Conservation (phyloP, 2,113 vertebrate species). For the Odontesthes bonariensis region DNA sequence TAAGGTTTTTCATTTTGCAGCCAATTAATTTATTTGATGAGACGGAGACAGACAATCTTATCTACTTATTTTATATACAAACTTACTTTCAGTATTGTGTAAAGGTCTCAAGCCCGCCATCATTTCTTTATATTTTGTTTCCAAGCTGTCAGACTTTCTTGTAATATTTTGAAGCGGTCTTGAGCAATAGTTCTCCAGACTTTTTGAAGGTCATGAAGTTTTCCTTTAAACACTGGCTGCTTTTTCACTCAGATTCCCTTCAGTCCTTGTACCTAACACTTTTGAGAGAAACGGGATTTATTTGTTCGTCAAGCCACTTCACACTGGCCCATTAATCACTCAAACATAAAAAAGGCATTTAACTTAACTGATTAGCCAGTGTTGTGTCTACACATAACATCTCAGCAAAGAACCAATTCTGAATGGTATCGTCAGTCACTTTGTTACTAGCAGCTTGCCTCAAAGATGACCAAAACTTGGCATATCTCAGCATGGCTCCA, state of each 20-base stretch:
- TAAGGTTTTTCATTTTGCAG: background rate
- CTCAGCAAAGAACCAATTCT: background rate
- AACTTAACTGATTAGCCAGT: background rate
- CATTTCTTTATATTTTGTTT: background rate
- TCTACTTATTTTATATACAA: slow-evolving; percentile 5
- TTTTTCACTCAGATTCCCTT: background rate
- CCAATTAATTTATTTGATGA: background rate
- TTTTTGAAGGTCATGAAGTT: background rate
- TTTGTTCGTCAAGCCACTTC: background rate
- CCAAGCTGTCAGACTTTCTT: background rate
- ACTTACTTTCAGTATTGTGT: background rate
- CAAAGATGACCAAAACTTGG: background rate
- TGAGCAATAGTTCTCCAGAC: background rate
- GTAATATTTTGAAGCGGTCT: background rate
- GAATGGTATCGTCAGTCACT: background rate
- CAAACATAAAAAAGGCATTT: background rate
- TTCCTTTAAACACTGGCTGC: background rate
- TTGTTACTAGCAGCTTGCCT: no score
- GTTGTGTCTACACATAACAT: background rate
- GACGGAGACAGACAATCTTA: background rate
- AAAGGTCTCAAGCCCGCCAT: background rate
- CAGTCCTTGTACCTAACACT: background rate
- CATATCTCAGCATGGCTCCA: background rate
- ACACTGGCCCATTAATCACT: background rate
- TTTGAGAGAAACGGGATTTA: background rate